Percentiles rank a stretch among this genome's conserved stretches.
phyloP scores from a whole-genome alignment of 2,888 invertebrate species.

The Chrysolina oricalcia region DNA sequence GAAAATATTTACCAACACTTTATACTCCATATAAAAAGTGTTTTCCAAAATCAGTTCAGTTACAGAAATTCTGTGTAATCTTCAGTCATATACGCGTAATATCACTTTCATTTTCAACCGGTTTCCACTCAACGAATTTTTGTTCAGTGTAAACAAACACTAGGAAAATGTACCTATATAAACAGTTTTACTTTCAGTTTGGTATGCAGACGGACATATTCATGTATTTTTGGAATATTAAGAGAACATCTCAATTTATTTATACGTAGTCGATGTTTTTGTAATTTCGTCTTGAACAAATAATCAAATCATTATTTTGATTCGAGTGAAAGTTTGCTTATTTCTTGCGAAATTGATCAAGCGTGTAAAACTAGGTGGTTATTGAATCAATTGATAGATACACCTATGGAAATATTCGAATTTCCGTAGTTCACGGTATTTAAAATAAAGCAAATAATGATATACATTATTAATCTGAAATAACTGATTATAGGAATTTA shows the following conservation, averaged over 20 bases:
- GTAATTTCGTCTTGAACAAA: slow-evolving; percentile 27
- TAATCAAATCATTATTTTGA: slow-evolving; percentile 33
- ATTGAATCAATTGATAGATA: background rate
- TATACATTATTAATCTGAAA: background rate
- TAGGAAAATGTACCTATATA: slow-evolving; percentile 21
- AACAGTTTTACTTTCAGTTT: slow-evolving; percentile 18
- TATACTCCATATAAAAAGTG: too few species aligned
- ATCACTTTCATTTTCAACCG: background rate
- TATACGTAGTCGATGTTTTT: slow-evolving; percentile 23
- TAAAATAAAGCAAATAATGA: background rate
- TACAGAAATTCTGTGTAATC: background rate
- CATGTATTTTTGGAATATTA: slow-evolving; percentile 13
- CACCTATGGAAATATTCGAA: background rate
- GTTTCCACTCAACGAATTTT: slow-evolving; percentile 15
- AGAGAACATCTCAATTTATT: slow-evolving; percentile 26
- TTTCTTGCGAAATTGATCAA: slow-evolving; percentile 21
- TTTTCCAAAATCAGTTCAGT: too few species aligned
- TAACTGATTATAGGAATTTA: background rate
- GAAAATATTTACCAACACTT: too few species aligned
- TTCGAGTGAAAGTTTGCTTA: slow-evolving; percentile 30
- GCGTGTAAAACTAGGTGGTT: slow-evolving; percentile 4
- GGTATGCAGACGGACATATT: slow-evolving; percentile 14
- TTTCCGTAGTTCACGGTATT: background rate
- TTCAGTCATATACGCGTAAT: background rate
- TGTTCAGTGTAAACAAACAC: slow-evolving; percentile 18